Conservation (phyloP, 2,888 invertebrate genomes). For the Drosophila kambysellisi region DNA sequence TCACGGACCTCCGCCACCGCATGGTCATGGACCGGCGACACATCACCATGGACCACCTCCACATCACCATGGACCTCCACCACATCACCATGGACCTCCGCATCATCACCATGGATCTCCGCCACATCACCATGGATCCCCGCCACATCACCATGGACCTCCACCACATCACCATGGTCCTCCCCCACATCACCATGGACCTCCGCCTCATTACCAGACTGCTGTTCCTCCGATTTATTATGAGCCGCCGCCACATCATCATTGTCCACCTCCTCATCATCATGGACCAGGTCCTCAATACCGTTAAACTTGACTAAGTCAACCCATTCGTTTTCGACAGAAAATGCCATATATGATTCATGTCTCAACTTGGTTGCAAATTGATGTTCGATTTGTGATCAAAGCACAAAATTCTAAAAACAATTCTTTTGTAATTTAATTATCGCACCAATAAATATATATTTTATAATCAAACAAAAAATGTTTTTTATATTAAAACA, state of each 20-base stretch:
- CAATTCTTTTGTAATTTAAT: not conserved
- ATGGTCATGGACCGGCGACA: slow-evolving; percentile 7
- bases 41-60: slow-evolving; percentile 31
- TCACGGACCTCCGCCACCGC: slow-evolving; percentile 28
- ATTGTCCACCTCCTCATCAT: slow-evolving; percentile 18
- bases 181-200: slow-evolving; percentile 28
- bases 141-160: slow-evolving; percentile 23
- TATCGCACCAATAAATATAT: not conserved
- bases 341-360: not conserved
- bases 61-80: slow-evolving; percentile 41
- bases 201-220: slow-evolving; percentile 24
- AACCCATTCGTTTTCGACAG: not conserved
- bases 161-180: slow-evolving; percentile 32
- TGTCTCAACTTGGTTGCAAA: not conserved
- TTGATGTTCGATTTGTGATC: not conserved
- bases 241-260: slow-evolving; percentile 17
- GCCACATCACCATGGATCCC: slow-evolving; percentile 31
- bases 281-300: slow-evolving; percentile 29
- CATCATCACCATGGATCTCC: slow-evolving; percentile 37
- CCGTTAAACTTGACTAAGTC: slow-evolving; percentile 24
- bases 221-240: not conserved
- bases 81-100: slow-evolving; percentile 34
- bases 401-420: not conserved
- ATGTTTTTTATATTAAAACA: not conserved
- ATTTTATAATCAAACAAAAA: not conserved